These are phyloP conservation scores for Acleris literana DNA, from an alignment of 2,888 invertebrate genomes.

Conservation along the genomic window DNA sequence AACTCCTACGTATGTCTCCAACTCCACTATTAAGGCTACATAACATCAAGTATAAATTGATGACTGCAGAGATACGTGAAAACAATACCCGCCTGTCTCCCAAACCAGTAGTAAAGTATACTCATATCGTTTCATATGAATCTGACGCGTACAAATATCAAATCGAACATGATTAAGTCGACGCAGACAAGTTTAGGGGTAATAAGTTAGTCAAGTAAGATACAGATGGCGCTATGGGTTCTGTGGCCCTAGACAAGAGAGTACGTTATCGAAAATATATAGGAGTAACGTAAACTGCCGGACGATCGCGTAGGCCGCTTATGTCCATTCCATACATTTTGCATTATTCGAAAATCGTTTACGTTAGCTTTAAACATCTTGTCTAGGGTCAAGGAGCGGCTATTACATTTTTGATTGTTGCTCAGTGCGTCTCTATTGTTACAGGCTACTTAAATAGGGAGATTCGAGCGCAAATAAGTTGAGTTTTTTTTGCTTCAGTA, in stretches of 20 bases:
- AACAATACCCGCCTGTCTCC: conserved; percentile 21
- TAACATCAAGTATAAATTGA: neutral
- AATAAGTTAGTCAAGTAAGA: neutral
- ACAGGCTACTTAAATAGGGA: too few species aligned
- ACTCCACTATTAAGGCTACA: neutral
- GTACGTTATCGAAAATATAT: neutral
- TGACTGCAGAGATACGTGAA: conserved; percentile 21
- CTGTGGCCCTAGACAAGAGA: neutral
- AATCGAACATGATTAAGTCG: conserved; percentile 23
- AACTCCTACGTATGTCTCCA: conserved; percentile 5
- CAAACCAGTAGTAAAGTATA: conserved; percentile 23
- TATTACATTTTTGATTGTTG: too few species aligned
- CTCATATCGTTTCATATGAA: conserved; percentile 10
- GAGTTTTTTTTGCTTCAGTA: too few species aligned
- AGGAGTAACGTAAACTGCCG: too few species aligned
- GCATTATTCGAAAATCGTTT: too few species aligned
- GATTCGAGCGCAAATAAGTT: too few species aligned
- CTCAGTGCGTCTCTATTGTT: too few species aligned
- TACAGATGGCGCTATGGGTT: neutral
- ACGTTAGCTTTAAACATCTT: too few species aligned
- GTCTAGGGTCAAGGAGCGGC: too few species aligned
- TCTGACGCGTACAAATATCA: conserved; percentile 25
- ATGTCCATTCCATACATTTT: too few species aligned
- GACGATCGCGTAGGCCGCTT: too few species aligned
- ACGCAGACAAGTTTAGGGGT: neutral